Conservation (phyloP, 2,113 vertebrate species). For the Actenoides hombroni region DNA sequence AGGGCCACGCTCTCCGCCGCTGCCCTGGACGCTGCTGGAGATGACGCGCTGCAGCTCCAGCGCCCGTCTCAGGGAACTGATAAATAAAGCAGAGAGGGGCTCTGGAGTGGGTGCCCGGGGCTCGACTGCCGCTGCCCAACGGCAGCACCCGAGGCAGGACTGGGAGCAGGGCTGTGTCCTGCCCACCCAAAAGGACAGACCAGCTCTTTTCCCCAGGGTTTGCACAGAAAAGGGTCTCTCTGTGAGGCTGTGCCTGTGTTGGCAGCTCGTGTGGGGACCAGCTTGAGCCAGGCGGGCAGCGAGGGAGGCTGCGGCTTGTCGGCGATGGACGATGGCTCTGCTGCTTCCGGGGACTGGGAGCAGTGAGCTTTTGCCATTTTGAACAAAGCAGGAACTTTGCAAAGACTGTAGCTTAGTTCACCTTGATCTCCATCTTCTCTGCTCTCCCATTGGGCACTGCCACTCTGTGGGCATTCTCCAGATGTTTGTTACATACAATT, state of each 20-base stretch:
- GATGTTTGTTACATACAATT: neutral
- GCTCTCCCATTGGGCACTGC: neutral
- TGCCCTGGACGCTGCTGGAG: neutral
- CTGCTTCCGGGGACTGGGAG: neutral
- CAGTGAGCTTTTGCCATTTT: neutral
- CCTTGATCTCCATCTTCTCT: neutral
- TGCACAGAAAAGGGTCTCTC: neutral
- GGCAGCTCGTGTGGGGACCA: rapidly evolving
- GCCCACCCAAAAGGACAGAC: neutral
- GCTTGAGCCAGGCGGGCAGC: neutral
- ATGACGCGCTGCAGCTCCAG: neutral
- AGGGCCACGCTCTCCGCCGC: neutral
- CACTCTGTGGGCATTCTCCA: neutral
- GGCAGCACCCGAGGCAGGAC: rapidly evolving
- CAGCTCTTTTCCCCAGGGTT: rapidly evolving
- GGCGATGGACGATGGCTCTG: neutral
- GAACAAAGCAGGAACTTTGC: neutral
- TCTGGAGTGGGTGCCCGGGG: neutral
- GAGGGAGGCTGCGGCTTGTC: rapidly evolving
- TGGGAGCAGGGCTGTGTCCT: rapidly evolving
- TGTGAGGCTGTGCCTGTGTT: neutral
- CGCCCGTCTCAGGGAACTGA: neutral
- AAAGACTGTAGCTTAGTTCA: neutral
- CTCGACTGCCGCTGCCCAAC: neutral
- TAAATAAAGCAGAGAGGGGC: neutral